Conservation (phyloP, 1,140 invertebrate species). For the Heliconius hermathena region DNA sequence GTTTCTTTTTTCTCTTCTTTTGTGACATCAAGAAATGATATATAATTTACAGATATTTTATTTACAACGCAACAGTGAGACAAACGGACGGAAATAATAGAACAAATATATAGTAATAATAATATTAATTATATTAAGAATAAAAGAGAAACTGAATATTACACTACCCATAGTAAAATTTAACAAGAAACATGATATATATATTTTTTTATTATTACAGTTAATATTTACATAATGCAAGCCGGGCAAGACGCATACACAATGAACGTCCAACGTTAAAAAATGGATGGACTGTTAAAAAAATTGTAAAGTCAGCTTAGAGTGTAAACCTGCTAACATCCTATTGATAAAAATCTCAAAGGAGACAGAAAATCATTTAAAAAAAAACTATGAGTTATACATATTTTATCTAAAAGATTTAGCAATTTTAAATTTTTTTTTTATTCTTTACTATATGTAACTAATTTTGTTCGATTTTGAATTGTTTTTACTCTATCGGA, state of each 20-base stretch:
- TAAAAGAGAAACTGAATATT: constrained; percentile 45
- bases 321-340: too few relatives aligned
- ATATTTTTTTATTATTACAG: constrained; percentile 56
- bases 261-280: constrained; percentile 68
- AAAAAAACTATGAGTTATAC: too few relatives aligned
- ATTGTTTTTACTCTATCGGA: too few relatives aligned
- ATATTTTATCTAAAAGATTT: too few relatives aligned
- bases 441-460: too few relatives aligned
- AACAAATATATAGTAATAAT: constrained; percentile 35
- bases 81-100: constrained; percentile 37
- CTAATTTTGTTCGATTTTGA: too few relatives aligned
- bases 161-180: constrained; percentile 74
- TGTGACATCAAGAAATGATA: constrained; percentile 61
- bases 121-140: constrained; percentile 47
- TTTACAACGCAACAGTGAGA: constrained; percentile 52
- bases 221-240: constrained; percentile 78
- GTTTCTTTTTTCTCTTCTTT: constrained; percentile 29
- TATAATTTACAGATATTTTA: constrained; percentile 37
- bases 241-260: constrained; percentile 72
- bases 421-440: too few relatives aligned
- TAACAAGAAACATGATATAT: constrained; percentile 74
- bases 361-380: too few relatives aligned
- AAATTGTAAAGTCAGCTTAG: constrained; percentile 6
- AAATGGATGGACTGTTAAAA: constrained; percentile 73
- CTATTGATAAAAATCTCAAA: too few relatives aligned